Conservation (phyloP, 2,888 invertebrate species). For the Pinctada fucata region DNA sequence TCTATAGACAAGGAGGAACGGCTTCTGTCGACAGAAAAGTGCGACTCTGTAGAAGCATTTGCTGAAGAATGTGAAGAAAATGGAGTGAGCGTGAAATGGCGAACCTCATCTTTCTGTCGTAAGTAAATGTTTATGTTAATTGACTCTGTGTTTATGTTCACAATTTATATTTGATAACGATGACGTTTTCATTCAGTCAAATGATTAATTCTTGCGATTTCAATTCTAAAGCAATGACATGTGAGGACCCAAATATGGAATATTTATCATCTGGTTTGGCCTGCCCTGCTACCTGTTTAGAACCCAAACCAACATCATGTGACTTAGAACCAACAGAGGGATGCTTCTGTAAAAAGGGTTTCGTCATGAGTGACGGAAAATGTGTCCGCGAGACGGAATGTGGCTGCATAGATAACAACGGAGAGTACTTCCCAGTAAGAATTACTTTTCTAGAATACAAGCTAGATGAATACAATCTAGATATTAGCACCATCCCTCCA, state of each 20-base stretch:
- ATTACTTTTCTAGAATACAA: not conserved
- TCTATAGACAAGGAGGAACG: slow-evolving; percentile 29
- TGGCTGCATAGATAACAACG: slow-evolving; percentile 37
- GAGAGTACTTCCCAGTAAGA: slow-evolving; percentile 42
- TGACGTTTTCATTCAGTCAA: not conserved
- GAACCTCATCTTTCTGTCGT: slow-evolving; percentile 43
- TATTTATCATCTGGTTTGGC: slow-evolving; percentile 33
- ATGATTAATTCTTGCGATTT: not conserved
- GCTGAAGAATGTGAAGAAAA: slow-evolving; percentile 44
- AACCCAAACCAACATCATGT: slow-evolving; percentile 30
- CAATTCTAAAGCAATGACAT: slow-evolving; percentile 36
- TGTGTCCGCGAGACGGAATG: slow-evolving; percentile 39
- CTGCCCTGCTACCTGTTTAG: slow-evolving; percentile 43
- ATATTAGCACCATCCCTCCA: too few species aligned
- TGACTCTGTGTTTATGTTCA: not conserved
- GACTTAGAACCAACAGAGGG: slow-evolving; percentile 37
- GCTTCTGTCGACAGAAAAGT: slow-evolving; percentile 24
- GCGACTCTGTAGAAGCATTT: slow-evolving; percentile 46
- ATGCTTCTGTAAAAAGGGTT: slow-evolving; percentile 42
- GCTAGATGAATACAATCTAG: not conserved
- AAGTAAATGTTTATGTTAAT: slow-evolving; percentile 15
- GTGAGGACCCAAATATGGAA: slow-evolving; percentile 34
- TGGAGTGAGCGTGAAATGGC: slow-evolving; percentile 43
- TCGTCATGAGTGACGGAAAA: slow-evolving; percentile 36
- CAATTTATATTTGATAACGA: not conserved